Conservation (phyloP, 2,888 invertebrate species). For the Lasius fuliginosus region DNA sequence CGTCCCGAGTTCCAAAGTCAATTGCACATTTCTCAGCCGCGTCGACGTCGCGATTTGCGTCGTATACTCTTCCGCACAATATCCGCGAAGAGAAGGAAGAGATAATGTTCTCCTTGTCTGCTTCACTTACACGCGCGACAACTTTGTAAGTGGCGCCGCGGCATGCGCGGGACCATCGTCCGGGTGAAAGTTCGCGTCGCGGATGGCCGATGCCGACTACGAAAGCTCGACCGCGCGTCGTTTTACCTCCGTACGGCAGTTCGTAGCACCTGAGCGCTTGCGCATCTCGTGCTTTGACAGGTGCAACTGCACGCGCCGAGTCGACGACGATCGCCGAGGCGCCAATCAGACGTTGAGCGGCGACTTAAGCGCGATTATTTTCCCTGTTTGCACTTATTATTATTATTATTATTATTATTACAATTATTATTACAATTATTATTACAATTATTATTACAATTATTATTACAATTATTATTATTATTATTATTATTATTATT, state of each 20-base stretch:
- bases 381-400: conserved; percentile 2
- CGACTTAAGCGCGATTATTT: conserved; percentile 23
- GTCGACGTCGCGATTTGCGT: background rate
- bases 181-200: conserved; percentile 78
- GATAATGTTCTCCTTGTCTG: background rate
- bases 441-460: background rate
- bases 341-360: background rate
- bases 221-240: conserved; percentile 78
- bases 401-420: conserved; percentile 8
- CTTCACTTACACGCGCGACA: conserved; percentile 43
- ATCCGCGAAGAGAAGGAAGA: background rate
- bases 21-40: conserved; percentile 22
- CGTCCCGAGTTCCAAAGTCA: background rate
- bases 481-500: conserved; percentile 23
- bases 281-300: conserved; percentile 70
- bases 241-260: conserved; percentile 74
- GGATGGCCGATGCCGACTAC: conserved; percentile 84
- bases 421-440: too few relatives aligned
- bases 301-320: conserved; percentile 73
- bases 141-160: conserved; percentile 47
- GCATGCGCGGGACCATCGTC: conserved; percentile 62
- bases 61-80: background rate
- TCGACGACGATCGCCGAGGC: conserved; percentile 42
- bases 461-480: background rate
- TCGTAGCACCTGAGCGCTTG: conserved; percentile 82